Conservation (phyloP, 2,797 vertebrate species). For the Selene dorsalis region DNA sequence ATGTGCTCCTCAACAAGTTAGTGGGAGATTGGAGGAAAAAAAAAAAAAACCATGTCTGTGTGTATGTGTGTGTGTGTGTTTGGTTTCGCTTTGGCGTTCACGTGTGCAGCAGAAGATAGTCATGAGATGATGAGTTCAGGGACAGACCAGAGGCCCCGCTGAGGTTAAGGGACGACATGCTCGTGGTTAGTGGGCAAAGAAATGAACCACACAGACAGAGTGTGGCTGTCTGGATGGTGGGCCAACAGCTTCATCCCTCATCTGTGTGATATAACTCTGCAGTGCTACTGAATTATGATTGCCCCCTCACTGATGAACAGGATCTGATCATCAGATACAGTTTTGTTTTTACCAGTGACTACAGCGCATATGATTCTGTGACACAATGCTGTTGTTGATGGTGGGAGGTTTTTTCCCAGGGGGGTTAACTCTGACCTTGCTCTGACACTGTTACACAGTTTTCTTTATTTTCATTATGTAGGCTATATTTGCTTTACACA, state of each 20-base stretch:
- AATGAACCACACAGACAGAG: slow-evolving; percentile 26
- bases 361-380: slow-evolving; percentile 16
- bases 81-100: slow-evolving; percentile 73
- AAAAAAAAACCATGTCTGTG: background rate
- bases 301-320: background rate
- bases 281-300: background rate
- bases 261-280: slow-evolving; percentile 19
- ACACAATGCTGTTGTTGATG: background rate
- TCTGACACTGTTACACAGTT: background rate
- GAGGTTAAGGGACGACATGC: slow-evolving; percentile 25
- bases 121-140: slow-evolving; percentile 68
- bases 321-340: slow-evolving; percentile 25
- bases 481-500: background rate
- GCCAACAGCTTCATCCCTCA: background rate
- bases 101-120: slow-evolving; percentile 74
- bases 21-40: slow-evolving; percentile 14
- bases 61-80: slow-evolving; percentile 16
- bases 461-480: background rate
- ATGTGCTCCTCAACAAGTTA: slow-evolving; percentile 62
- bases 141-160: slow-evolving; percentile 41
- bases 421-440: background rate
- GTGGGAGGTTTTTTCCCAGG: background rate
- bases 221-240: background rate
- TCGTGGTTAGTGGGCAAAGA: background rate
- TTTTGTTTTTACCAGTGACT: slow-evolving; percentile 12